phyloP scores from a whole-genome alignment of 2,113 vertebrate species.

The Rafetus swinhoei region DNA sequence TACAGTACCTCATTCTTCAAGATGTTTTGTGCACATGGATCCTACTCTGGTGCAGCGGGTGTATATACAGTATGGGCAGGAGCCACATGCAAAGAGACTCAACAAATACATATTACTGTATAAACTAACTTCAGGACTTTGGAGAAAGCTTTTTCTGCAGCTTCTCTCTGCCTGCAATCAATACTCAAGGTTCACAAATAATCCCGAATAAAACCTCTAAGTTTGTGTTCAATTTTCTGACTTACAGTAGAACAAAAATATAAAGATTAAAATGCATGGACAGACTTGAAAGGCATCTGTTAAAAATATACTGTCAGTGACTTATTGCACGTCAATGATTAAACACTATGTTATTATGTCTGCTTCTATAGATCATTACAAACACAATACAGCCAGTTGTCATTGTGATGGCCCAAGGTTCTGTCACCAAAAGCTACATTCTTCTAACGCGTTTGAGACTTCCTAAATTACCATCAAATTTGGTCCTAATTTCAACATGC shows the following conservation, averaged over 20 bases:
- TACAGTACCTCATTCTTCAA: background rate
- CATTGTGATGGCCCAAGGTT: background rate
- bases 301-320: background rate
- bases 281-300: background rate
- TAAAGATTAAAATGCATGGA: background rate
- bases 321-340: background rate
- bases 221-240: conserved; percentile 45
- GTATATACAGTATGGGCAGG: background rate
- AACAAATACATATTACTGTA: background rate
- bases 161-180: background rate
- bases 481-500: background rate
- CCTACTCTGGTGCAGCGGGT: background rate
- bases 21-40: background rate
- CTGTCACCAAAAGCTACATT: background rate
- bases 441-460: background rate
- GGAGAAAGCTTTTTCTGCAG: background rate
- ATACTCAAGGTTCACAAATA: background rate
- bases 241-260: background rate
- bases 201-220: background rate
- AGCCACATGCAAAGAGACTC: background rate
- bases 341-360: background rate
- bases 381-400: background rate
- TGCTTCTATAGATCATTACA: background rate
- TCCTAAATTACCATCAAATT: background rate
- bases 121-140: rapidly evolving